These are phyloP conservation scores for Myotis daubentonii DNA, from an alignment of 2,797 vertebrate species.

Conservation along the genomic window DNA sequence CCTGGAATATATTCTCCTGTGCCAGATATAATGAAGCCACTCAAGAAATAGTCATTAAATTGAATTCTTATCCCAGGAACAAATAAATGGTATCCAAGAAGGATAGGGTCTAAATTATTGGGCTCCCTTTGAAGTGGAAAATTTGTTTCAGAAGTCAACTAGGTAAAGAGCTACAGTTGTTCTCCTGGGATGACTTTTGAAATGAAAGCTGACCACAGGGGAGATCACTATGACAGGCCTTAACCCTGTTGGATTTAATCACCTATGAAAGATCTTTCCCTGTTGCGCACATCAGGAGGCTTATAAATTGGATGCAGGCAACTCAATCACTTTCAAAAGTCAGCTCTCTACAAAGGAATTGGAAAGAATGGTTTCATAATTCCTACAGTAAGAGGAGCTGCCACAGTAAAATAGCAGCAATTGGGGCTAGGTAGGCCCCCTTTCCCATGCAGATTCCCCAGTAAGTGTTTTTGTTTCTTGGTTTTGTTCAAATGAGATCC, in stretches of 20 bases:
- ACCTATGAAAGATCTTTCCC: conserved; percentile 71
- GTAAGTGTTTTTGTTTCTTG: conserved; percentile 81
- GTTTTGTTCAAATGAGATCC: conserved; percentile 79
- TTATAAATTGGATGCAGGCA: conserved; percentile 73
- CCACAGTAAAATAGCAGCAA: conserved; percentile 60
- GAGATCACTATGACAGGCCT: conserved; percentile 60
- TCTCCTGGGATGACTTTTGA: conserved; percentile 71
- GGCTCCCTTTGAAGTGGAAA: conserved; percentile 72
- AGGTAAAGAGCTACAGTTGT: conserved; percentile 64
- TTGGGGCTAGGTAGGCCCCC: conserved; percentile 71
- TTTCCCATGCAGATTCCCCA: conserved; percentile 75
- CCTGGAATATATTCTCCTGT: conserved; percentile 38
- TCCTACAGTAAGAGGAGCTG: conserved; percentile 69
- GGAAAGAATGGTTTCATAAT: conserved; percentile 66
- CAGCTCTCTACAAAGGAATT: conserved; percentile 58
- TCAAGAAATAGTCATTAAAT: conserved; percentile 60
- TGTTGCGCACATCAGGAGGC: conserved; percentile 57
- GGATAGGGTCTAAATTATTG: conserved; percentile 56
- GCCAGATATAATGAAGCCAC: conserved; percentile 54
- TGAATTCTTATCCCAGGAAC: conserved; percentile 65
- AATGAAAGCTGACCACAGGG: conserved; percentile 64
- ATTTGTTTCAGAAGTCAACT: conserved; percentile 69
- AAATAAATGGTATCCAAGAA: conserved; percentile 66
- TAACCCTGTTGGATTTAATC: conserved; percentile 69
- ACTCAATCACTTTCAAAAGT: conserved; percentile 64